These are phyloP conservation scores for Trididemnum nubilum DNA, from an alignment of 23 tunicate genomes.

Conservation along the genomic window DNA sequence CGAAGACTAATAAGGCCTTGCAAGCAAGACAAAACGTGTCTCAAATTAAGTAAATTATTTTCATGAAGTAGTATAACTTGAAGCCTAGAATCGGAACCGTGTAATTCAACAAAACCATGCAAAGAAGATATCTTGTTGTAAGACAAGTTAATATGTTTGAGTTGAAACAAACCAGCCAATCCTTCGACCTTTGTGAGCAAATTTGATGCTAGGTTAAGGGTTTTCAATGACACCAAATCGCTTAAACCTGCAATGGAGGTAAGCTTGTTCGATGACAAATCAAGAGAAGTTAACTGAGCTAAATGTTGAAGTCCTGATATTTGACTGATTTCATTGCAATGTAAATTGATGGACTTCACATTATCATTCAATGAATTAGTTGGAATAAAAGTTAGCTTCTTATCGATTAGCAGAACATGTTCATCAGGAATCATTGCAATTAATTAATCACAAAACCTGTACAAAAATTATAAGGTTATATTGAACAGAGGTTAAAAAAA, in stretches of 20 bases:
- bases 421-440: slow-evolving; percentile 8
- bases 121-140: slow-evolving; percentile 18
- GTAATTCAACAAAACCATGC: slow-evolving; percentile 22
- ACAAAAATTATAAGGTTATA: too few relatives aligned
- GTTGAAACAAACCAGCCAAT: background rate
- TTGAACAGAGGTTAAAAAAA: too few relatives aligned
- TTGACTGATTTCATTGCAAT: slow-evolving; percentile 15
- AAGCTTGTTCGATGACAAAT: slow-evolving; percentile 23
- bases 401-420: slow-evolving; percentile 2
- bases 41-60: slow-evolving; percentile 18
- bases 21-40: slow-evolving; percentile 30
- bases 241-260: slow-evolving; percentile 15
- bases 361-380: background rate
- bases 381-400: background rate
- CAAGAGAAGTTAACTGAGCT: background rate
- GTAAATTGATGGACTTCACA: slow-evolving; percentile 13
- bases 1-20: slow-evolving; percentile 42
- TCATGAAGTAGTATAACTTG: slow-evolving; percentile 50
- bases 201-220: slow-evolving; percentile 23
- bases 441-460: too few relatives aligned
- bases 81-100: slow-evolving; percentile 17
- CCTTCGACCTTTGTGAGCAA: background rate
- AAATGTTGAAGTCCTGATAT: slow-evolving; percentile 4
- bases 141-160: slow-evolving; percentile 15
- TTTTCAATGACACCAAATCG: background rate